Conservation (phyloP, 2,888 invertebrate species). For the Dermolepida albohirtum region DNA sequence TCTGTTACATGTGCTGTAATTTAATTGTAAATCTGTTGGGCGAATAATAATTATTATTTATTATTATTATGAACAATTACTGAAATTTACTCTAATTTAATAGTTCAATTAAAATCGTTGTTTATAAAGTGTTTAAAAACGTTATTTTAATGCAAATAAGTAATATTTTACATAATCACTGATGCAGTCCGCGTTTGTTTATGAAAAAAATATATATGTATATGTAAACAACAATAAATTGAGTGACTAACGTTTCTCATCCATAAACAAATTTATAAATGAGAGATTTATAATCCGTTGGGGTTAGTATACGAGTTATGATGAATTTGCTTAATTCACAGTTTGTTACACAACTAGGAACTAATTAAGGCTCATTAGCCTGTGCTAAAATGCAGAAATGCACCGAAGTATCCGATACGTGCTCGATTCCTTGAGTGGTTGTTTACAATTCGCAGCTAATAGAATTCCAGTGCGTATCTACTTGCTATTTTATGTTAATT, state of each 20-base stretch:
- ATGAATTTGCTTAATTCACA: constrained; percentile 35
- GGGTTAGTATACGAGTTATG: constrained; percentile 12
- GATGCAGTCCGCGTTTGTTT: too few species aligned
- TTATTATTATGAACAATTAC: too few species aligned
- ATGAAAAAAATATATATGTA: too few species aligned
- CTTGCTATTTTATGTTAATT: constrained; percentile 6
- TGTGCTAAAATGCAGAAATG: constrained; percentile 21
- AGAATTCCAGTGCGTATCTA: constrained; percentile 1
- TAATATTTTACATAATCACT: too few species aligned
- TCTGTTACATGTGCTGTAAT: too few species aligned
- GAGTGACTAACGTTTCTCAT: background rate
- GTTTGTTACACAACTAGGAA: constrained; percentile 35
- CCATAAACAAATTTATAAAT: background rate
- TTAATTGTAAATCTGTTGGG: too few species aligned
- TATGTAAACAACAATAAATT: too few species aligned
- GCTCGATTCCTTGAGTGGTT: constrained; percentile 18
- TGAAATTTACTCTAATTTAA: too few species aligned
- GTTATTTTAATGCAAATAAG: too few species aligned
- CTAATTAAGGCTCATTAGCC: constrained; percentile 26
- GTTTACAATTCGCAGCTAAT: constrained; percentile 10
- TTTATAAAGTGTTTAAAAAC: too few species aligned
- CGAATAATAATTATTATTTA: too few species aligned
- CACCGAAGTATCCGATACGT: constrained; percentile 3
- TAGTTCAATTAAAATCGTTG: too few species aligned
- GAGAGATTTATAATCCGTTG: constrained; percentile 5